phyloP scores from a whole-genome alignment of 2,888 invertebrate species.

The Congeria kusceri region DNA sequence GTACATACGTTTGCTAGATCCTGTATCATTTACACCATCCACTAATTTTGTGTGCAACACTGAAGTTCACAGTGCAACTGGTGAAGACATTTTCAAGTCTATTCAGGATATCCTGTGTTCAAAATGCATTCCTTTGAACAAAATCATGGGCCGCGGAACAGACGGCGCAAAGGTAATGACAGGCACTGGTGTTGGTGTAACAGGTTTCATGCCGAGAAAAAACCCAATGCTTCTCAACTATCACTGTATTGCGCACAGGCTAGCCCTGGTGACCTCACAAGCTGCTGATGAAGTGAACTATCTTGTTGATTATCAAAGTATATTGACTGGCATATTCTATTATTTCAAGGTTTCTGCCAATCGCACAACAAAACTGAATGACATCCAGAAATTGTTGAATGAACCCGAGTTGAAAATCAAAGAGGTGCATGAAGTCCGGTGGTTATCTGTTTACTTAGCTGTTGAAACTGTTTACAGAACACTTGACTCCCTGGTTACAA shows the following conservation, averaged over 20 bases:
- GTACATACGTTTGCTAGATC: constrained; percentile 18
- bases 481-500: constrained; percentile 28
- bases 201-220: constrained; percentile 18
- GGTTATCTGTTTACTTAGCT: constrained; percentile 15
- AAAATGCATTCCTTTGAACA: constrained; percentile 1
- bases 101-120: neutral
- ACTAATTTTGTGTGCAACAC: constrained; percentile 24
- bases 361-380: neutral
- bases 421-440: constrained; percentile 18
- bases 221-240: constrained; percentile 31
- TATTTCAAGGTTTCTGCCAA: constrained; percentile 29
- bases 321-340: constrained; percentile 25
- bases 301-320: constrained; percentile 22
- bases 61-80: constrained; percentile 24
- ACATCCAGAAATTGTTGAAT: constrained; percentile 17
- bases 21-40: constrained; percentile 6
- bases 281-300: constrained; percentile 16
- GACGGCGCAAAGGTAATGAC: constrained; percentile 34
- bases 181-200: constrained; percentile 22
- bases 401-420: constrained; percentile 15
- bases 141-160: constrained; percentile 21
- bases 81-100: constrained; percentile 20
- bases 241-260: constrained; percentile 23
- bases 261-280: constrained; percentile 26
- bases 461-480: constrained; percentile 21